These are phyloP conservation scores for Brenthis ino DNA, from an alignment of 2,888 invertebrate genomes.

Conservation along the genomic window DNA sequence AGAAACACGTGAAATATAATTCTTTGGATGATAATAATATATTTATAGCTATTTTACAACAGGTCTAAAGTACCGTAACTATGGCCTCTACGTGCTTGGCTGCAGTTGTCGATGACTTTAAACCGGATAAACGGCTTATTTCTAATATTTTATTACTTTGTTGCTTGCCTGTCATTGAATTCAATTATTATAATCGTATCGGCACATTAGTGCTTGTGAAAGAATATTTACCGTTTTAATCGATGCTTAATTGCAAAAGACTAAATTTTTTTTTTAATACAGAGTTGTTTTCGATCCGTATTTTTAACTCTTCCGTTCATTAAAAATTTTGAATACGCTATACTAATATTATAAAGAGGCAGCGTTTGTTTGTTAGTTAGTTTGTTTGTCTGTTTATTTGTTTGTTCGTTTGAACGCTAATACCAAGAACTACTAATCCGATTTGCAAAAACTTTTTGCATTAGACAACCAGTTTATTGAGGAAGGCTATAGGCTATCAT, in stretches of 20 bases:
- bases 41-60: constrained; percentile 32
- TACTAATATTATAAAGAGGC: not conserved
- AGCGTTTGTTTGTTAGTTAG: too few relatives aligned
- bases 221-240: too few relatives aligned
- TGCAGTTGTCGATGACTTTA: constrained; percentile 41
- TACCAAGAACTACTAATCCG: too few relatives aligned
- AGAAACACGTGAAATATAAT: constrained; percentile 7
- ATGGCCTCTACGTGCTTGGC: constrained; percentile 54
- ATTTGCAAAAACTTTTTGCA: too few relatives aligned
- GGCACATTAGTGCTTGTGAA: too few relatives aligned
- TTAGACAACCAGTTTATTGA: too few relatives aligned
- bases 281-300: not conserved
- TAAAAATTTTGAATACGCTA: not conserved
- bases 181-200: constrained; percentile 41
- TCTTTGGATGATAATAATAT: constrained; percentile 5
- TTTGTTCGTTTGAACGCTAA: too few relatives aligned
- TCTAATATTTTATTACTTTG: constrained; percentile 53
- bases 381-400: too few relatives aligned
- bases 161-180: constrained; percentile 53
- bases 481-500: too few relatives aligned
- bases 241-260: not conserved
- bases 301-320: too few relatives aligned
- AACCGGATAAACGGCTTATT: constrained; percentile 49
- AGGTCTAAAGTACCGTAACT: constrained; percentile 64
- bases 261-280: not conserved